phyloP scores from a whole-genome alignment of 2,113 vertebrate species.

The Macquaria australasica region DNA sequence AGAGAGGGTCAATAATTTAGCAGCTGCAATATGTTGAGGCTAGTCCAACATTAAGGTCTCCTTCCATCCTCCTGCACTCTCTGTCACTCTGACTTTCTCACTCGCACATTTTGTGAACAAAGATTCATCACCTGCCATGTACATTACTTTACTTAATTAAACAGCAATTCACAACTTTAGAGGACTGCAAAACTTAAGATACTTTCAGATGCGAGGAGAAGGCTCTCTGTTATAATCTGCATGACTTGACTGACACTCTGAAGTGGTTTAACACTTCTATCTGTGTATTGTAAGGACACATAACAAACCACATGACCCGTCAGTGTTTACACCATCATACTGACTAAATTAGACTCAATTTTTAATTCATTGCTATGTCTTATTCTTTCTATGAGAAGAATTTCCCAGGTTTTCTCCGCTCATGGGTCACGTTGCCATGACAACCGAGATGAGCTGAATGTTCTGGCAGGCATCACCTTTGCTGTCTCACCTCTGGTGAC shows the following conservation, averaged over 20 bases:
- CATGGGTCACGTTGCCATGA: conserved; percentile 87
- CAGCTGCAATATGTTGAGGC: conserved; percentile 84
- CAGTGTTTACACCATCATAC: not conserved
- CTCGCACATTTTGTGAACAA: conserved; percentile 24
- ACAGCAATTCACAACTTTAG: not conserved
- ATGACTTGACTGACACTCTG: not conserved
- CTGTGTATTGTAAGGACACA: not conserved
- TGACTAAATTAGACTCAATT: not conserved
- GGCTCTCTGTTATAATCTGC: not conserved
- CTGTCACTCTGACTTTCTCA: conserved; percentile 32
- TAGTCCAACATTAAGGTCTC: conserved; percentile 51
- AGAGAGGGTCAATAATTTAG: conserved; percentile 90
- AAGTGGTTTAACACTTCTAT: not conserved
- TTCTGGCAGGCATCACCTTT: conserved; percentile 91
- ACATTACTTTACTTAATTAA: conserved; percentile 4
- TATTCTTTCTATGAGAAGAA: conserved; percentile 29
- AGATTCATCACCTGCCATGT: conserved; percentile 9
- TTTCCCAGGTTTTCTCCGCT: conserved; percentile 41
- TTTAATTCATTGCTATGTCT: not conserved
- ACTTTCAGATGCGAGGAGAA: not conserved
- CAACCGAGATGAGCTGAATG: conserved; percentile 85
- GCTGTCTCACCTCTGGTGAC: conserved; percentile 87
- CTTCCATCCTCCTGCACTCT: conserved; percentile 57
- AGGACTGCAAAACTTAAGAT: not conserved
- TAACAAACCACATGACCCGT: not conserved